Evolutionary conservation across 2,113 vertebrate species (phyloP).

Genomic region (Phycodurus eques): DNA sequence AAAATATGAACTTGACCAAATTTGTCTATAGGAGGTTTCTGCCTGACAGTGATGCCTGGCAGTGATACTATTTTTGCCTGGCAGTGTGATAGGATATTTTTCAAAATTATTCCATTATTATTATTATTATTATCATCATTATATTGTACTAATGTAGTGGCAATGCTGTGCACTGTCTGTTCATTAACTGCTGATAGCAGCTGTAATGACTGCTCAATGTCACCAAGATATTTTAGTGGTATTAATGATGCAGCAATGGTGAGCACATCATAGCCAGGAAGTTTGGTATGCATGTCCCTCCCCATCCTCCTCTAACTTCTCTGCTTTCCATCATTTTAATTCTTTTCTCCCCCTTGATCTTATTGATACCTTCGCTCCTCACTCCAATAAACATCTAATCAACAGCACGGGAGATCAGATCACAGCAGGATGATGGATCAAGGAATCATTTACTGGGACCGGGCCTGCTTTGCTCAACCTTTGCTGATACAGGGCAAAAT

Average conservation of each 20-base stretch:
- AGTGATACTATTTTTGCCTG: too few species aligned
- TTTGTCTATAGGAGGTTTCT: too few species aligned
- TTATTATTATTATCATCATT: not conserved
- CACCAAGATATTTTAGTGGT: conserved; percentile 71
- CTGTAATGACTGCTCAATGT: conserved; percentile 78
- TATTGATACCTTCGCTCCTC: conserved; percentile 68
- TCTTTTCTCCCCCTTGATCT: conserved; percentile 26
- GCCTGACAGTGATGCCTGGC: too few species aligned
- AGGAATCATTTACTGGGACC: conserved; percentile 72
- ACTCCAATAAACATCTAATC: conserved; percentile 73
- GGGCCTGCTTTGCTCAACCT: conserved; percentile 60
- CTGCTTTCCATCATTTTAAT: conserved; percentile 5
- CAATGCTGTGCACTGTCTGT: conserved; percentile 77
- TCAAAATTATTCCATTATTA: too few species aligned
- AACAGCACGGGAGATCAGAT: conserved; percentile 69
- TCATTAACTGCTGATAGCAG: conserved; percentile 82
- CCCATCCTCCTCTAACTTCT: not conserved
- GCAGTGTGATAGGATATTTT: too few species aligned
- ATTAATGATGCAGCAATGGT: conserved; percentile 56
- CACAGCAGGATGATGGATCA: conserved; percentile 71
- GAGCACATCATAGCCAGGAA: not conserved
- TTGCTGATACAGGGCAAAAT: conserved; percentile 62
- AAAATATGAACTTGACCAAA: too few species aligned
- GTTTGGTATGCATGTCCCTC: not conserved
- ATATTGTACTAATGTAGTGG: conserved; percentile 70